Evolutionary conservation across 2,888 invertebrate species (phyloP).

Genomic region (Eumacrocentrus americanus): DNA sequence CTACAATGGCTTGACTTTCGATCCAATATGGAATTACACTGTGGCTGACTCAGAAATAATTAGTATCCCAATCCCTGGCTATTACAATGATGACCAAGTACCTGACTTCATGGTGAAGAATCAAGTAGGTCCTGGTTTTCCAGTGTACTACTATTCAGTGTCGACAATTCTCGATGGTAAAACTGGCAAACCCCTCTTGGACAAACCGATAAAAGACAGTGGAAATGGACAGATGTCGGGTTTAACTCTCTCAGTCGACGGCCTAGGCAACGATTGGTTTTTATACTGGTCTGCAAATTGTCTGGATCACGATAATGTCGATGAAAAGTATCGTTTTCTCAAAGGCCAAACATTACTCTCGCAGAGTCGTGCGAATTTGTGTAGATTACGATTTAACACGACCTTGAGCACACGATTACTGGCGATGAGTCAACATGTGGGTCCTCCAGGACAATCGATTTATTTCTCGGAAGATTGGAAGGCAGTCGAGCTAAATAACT

Average conservation of each 20-base stretch:
- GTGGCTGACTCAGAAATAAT: slow-evolving; percentile 73
- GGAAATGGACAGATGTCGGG: slow-evolving; percentile 69
- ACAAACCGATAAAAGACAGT: slow-evolving; percentile 67
- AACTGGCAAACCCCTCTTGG: slow-evolving; percentile 68
- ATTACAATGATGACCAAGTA: slow-evolving; percentile 76
- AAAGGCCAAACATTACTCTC: slow-evolving; percentile 45
- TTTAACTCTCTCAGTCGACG: slow-evolving; percentile 66
- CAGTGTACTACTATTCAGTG: slow-evolving; percentile 76
- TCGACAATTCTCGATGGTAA: slow-evolving; percentile 67
- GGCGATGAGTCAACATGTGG: slow-evolving; percentile 70
- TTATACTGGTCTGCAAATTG: slow-evolving; percentile 80
- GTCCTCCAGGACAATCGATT: slow-evolving; percentile 74
- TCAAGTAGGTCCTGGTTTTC: slow-evolving; percentile 73
- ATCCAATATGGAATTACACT: slow-evolving; percentile 76
- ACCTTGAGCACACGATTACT: slow-evolving; percentile 71
- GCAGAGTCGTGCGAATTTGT: slow-evolving; percentile 66
- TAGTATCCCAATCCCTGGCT: slow-evolving; percentile 79
- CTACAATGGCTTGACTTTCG: slow-evolving; percentile 72
- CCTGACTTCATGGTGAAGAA: slow-evolving; percentile 82
- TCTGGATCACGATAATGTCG: slow-evolving; percentile 59
- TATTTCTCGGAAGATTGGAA: slow-evolving; percentile 69
- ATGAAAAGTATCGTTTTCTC: slow-evolving; percentile 64
- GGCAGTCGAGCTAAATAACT: slow-evolving; percentile 58
- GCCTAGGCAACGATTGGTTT: slow-evolving; percentile 76
- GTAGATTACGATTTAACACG: slow-evolving; percentile 73